phyloP scores from a whole-genome alignment of 2,888 invertebrate genomes.

The Allophyes oxyacanthae region DNA sequence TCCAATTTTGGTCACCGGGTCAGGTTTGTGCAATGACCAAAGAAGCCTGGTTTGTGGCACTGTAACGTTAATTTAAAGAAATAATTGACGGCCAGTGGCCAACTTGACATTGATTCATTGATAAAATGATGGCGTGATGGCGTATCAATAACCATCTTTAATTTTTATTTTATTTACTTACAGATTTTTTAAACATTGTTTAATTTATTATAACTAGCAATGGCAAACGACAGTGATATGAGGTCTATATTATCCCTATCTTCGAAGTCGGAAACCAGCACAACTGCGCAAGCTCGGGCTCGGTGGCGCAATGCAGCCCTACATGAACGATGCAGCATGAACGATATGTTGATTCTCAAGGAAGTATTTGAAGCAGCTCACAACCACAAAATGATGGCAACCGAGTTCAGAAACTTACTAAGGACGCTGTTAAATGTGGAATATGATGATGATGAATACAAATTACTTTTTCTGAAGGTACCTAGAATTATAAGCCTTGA shows the following conservation, averaged over 20 bases:
- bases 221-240: conserved; percentile 76
- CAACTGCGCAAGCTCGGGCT: conserved; percentile 57
- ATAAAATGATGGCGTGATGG: no score
- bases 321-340: conserved; percentile 80
- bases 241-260: conserved; percentile 73
- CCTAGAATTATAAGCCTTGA: conserved; percentile 23
- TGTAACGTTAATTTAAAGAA: no score
- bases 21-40: no score
- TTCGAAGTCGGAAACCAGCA: conserved; percentile 77
- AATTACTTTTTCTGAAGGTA: conserved; percentile 91
- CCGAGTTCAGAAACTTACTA: conserved; percentile 79
- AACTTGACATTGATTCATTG: no score
- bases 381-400: conserved; percentile 76
- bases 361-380: conserved; percentile 81
- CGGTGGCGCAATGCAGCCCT: conserved; percentile 75
- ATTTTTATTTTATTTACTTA: no score
- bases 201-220: conserved; percentile 35
- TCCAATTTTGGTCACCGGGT: no score
- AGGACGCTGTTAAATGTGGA: conserved; percentile 80
- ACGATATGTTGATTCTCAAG: conserved; percentile 82
- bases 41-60: no score
- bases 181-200: conserved; percentile 1
- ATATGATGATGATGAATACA: conserved; percentile 89
- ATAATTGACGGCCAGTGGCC: no score
- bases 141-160: no score